Evolutionary conservation across 2,888 invertebrate species (phyloP).

Genomic region (Clitarchus hookeri): DNA sequence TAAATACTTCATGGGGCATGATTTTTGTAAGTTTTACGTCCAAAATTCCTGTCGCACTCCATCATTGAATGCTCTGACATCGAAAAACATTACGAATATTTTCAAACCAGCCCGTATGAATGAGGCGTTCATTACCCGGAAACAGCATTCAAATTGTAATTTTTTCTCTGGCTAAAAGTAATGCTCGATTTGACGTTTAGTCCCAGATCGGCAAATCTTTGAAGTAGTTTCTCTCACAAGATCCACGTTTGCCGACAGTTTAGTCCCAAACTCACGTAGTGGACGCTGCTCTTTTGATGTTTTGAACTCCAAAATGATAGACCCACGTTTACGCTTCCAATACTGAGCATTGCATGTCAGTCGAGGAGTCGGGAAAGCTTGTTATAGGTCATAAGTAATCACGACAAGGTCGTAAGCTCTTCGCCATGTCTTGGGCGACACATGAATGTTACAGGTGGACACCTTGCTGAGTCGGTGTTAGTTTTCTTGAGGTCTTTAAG

Average conservation of each 20-base stretch:
- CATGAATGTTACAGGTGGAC: too few species aligned
- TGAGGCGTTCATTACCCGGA: background rate
- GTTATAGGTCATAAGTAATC: background rate
- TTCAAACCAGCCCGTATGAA: background rate
- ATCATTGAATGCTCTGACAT: conserved; percentile 20
- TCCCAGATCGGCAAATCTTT: background rate
- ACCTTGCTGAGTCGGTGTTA: too few species aligned
- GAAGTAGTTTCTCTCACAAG: background rate
- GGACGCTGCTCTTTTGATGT: background rate
- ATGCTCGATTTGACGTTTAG: background rate
- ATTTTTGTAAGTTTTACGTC: conserved; percentile 6
- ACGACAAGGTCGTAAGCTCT: too few species aligned
- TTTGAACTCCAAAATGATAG: background rate
- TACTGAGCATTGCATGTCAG: background rate
- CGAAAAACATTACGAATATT: background rate
- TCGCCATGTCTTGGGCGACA: too few species aligned
- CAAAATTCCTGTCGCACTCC: background rate
- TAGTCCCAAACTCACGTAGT: background rate
- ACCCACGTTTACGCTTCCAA: background rate
- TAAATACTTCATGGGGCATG: background rate
- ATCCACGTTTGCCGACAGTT: conserved; percentile 1
- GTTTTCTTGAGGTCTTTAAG: too few species aligned
- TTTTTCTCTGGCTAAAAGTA: background rate
- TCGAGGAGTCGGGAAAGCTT: background rate
- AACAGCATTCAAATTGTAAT: background rate